Evolutionary conservation across 2,888 invertebrate genomes (phyloP).

Genomic region (Thera obeliscata): DNA sequence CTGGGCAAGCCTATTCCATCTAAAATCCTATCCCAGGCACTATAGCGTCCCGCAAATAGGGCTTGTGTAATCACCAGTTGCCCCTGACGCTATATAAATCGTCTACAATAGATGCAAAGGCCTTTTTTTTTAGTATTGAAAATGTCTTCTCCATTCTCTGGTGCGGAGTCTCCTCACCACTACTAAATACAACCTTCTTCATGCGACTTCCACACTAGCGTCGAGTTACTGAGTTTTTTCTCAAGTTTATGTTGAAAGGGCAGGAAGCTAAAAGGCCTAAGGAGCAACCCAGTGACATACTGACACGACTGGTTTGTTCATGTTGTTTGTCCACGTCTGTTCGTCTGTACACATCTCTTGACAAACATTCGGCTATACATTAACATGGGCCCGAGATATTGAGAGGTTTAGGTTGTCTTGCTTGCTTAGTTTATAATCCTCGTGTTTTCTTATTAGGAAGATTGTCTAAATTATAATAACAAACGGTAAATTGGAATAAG

Average conservation of each 20-base stretch:
- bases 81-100: too few relatives aligned
- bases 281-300: slow-evolving; percentile 35
- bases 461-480: background rate
- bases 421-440: slow-evolving; percentile 24
- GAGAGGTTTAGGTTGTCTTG: slow-evolving; percentile 19
- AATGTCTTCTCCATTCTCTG: too few relatives aligned
- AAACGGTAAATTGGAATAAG: too few relatives aligned
- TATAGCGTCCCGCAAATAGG: too few relatives aligned
- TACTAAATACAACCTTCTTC: too few relatives aligned
- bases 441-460: slow-evolving; percentile 3
- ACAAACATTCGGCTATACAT: slow-evolving; percentile 33
- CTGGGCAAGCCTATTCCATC: too few relatives aligned
- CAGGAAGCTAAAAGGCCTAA: slow-evolving; percentile 14
- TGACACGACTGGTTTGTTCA: slow-evolving; percentile 29
- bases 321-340: slow-evolving; percentile 29
- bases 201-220: too few relatives aligned
- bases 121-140: too few relatives aligned
- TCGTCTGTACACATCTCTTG: slow-evolving; percentile 20
- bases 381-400: slow-evolving; percentile 30
- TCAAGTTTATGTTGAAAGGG: background rate
- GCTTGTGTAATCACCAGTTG: too few relatives aligned
- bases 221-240: background rate
- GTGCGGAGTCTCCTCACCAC: too few relatives aligned
- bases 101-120: too few relatives aligned
- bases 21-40: too few relatives aligned